phyloP scores from a whole-genome alignment of 2,113 vertebrate genomes.

The Sinocyclocheilus anshuiensis region DNA sequence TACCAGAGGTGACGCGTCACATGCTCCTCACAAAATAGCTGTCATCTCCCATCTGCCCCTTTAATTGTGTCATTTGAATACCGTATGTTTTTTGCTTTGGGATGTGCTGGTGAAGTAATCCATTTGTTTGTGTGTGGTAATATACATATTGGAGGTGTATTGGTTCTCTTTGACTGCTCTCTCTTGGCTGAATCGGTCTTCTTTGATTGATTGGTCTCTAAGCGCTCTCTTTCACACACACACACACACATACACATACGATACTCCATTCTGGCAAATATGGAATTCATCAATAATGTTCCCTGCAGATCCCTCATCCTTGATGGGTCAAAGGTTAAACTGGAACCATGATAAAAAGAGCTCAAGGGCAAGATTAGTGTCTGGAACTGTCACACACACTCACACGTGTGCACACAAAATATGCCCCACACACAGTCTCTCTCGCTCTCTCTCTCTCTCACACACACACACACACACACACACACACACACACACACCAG shows the following conservation, averaged over 20 bases:
- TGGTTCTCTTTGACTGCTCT: constrained; percentile 28
- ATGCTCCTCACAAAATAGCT: constrained; percentile 11
- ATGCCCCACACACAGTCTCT: constrained; percentile 21
- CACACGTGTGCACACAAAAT: constrained; percentile 21
- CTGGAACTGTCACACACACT: constrained; percentile 27
- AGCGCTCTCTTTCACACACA: neutral
- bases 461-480: too few relatives aligned
- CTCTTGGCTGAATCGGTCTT: constrained; percentile 42
- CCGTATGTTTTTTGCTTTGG: neutral
- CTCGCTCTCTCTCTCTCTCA: neutral
- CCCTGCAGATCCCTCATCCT: constrained; percentile 69
- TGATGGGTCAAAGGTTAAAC: constrained; percentile 80
- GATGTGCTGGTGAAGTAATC: constrained; percentile 3
- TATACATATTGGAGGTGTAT: constrained; percentile 24
- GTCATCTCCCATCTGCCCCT: neutral
- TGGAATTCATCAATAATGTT: constrained; percentile 86
- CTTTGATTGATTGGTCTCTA: constrained; percentile 50
- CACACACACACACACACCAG: constrained; percentile 38
- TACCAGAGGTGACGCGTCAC: constrained; percentile 27
- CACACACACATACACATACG: too few relatives aligned
- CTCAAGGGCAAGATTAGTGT: constrained; percentile 59
- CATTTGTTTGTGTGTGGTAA: constrained; percentile 4
- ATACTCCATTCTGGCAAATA: constrained; percentile 73
- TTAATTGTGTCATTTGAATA: constrained; percentile 10
- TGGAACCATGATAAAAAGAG: constrained; percentile 78